Base-by-base conservation (phyloP, 2,113 vertebrate species). In the Abramis brama region DNA sequence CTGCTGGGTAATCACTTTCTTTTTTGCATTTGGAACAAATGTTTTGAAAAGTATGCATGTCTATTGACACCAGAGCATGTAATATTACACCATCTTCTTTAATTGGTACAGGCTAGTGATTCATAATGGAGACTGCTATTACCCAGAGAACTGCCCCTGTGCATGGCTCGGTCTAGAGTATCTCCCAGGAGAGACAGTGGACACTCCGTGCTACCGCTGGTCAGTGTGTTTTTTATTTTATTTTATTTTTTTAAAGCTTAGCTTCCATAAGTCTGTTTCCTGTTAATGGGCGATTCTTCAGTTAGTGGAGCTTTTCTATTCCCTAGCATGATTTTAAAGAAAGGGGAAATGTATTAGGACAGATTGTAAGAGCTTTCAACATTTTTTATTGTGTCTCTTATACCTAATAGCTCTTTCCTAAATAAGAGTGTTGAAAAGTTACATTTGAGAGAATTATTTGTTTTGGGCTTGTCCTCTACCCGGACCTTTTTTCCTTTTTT, bases 121-220 rank as follows among this genome's bases (percentile, higher is more conserved):
- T 50, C 98, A 99, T 85, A 96, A 96, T 91, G 97, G 96, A 3
- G 96, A 97, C 83, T 99, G 98, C 87, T 99, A 97, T 89, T 94
- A 97, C 91, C 97, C 98, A 79, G 97, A 99, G 86, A 98, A 97
- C 91, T 99, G 98, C 82, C 98, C 98, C 0, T 99, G 98, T 88
- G 94, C 95, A 50, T 99, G 98, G 98, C 96, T 98, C 86, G 97
- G 97, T 17, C 96, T 97, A 88, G 98, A 99, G 88, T 98, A 98
- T 89, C 93, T 97, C 45, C 97, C 98, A 27, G 98, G 98, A 91
- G 96, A 99, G 93, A 94, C 95, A 30, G 97, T 99, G 94, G 93
- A 97, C 89, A 99, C 98, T 7, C 93, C 96, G 0, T 99, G 98
- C 91, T 98, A 98, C 71, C 97, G 94, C 89, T 99, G 98, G 98